These are phyloP conservation scores for Scotopteryx bipunctaria DNA, from an alignment of 2,888 invertebrate species.

Conservation along the genomic window DNA sequence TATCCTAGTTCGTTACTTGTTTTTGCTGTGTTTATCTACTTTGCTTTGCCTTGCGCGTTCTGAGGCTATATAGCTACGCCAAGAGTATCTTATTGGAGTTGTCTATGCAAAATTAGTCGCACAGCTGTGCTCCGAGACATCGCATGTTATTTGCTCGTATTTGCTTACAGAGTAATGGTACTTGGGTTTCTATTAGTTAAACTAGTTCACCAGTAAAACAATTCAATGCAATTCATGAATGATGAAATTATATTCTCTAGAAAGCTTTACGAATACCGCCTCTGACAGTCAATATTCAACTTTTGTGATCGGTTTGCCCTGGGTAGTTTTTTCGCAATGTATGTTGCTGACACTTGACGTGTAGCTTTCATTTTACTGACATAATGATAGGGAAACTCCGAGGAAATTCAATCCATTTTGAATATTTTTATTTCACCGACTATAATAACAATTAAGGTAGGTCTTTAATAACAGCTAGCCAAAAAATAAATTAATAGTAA, in stretches of 20 bases:
- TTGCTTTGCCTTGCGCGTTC: slow-evolving; percentile 3
- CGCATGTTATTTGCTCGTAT: slow-evolving; percentile 49
- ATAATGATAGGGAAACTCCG: too few species aligned
- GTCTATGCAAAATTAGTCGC: slow-evolving; percentile 49
- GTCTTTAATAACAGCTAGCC: too few species aligned
- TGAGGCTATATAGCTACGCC: slow-evolving; percentile 18
- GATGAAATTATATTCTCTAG: background rate
- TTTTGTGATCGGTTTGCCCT: slow-evolving; percentile 1
- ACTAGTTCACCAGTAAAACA: slow-evolving; percentile 45
- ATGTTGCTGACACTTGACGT: slow-evolving; percentile 9
- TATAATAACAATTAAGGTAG: too few species aligned
- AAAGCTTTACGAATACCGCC: background rate
- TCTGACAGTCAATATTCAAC: slow-evolving; percentile 5
- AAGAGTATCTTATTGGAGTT: slow-evolving; percentile 34
- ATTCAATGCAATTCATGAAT: slow-evolving; percentile 27
- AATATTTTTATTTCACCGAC: background rate
- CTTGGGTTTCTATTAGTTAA: slow-evolving; percentile 41
- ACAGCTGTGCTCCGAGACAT: slow-evolving; percentile 47
- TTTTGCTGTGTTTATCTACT: background rate
- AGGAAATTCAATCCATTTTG: background rate
- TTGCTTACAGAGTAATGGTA: slow-evolving; percentile 28
- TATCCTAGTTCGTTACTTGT: background rate
- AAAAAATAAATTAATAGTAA: too few species aligned
- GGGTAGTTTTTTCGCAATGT: slow-evolving; percentile 1
- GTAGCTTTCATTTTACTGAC: background rate